Percentiles rank a stretch among this genome's conserved stretches.
phyloP scores from a whole-genome alignment of 2,888 invertebrate species.

The Itoplectis maculator region DNA sequence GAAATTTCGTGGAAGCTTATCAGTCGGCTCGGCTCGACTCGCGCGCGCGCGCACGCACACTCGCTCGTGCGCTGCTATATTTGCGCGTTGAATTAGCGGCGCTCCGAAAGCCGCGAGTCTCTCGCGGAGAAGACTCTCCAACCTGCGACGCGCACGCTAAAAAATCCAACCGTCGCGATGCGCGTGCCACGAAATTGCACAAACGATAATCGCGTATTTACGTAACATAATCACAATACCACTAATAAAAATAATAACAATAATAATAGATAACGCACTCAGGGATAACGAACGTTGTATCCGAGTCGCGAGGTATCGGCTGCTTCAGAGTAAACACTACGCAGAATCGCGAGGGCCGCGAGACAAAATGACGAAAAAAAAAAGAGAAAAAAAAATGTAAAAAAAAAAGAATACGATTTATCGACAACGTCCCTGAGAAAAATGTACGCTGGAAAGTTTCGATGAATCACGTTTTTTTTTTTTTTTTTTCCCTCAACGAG shows the following conservation, averaged over 20 bases:
- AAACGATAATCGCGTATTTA: constrained; percentile 14
- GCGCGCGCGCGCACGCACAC: no score
- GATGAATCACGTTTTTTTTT: constrained; percentile 48
- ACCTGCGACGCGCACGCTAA: no score
- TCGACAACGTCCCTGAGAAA: constrained; percentile 25
- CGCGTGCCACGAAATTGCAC: neutral
- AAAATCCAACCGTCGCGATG: neutral
- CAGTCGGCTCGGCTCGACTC: neutral
- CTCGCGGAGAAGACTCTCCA: no score
- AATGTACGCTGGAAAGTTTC: constrained; percentile 19
- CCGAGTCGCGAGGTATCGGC: neutral
- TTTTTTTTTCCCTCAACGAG: no score
- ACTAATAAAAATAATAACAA: no score
- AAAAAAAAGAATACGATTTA: neutral
- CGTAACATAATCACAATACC: constrained; percentile 6
- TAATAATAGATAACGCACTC: neutral
- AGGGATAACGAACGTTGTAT: neutral
- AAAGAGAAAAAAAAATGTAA: neutral
- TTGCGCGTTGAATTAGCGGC: constrained; percentile 12
- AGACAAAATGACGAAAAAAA: neutral
- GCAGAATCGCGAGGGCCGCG: neutral
- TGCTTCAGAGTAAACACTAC: constrained; percentile 25
- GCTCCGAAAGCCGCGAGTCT: neutral
- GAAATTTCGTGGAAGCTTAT: constrained; percentile 41
- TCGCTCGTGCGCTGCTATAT: constrained; percentile 1